Conservation (phyloP, 2,113 vertebrate species). For the Callocephalon fimbriatum region DNA sequence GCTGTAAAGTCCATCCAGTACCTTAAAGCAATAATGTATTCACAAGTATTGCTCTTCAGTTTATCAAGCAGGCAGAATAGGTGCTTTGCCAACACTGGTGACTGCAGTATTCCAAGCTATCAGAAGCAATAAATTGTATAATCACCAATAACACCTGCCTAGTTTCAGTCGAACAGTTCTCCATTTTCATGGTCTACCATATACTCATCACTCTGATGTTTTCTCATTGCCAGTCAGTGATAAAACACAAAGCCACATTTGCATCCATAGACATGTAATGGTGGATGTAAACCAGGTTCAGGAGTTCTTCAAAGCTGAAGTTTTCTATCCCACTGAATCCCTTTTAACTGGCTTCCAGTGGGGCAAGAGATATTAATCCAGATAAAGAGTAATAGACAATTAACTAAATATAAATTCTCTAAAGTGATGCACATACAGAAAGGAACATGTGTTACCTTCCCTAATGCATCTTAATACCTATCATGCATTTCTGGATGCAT, state of each 20-base stretch:
- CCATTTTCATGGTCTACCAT: background rate
- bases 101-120: background rate
- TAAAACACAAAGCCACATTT: background rate
- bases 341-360: background rate
- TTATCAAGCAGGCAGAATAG: background rate
- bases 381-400: background rate
- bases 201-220: background rate
- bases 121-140: background rate
- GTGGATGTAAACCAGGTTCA: background rate
- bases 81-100: background rate
- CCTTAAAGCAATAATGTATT: background rate
- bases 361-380: background rate
- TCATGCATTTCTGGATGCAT: background rate
- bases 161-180: background rate
- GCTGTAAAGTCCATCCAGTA: background rate
- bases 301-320: background rate
- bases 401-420: conserved; percentile 1
- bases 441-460: background rate
- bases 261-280: background rate
- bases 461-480: background rate
- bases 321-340: background rate
- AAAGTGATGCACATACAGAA: background rate
- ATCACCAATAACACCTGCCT: background rate
- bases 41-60: background rate
- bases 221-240: background rate